Percentiles rank a stretch among this genome's conserved stretches.
Conservation (phyloP, 1,140 invertebrate species). For the Cyclina sinensis region DNA sequence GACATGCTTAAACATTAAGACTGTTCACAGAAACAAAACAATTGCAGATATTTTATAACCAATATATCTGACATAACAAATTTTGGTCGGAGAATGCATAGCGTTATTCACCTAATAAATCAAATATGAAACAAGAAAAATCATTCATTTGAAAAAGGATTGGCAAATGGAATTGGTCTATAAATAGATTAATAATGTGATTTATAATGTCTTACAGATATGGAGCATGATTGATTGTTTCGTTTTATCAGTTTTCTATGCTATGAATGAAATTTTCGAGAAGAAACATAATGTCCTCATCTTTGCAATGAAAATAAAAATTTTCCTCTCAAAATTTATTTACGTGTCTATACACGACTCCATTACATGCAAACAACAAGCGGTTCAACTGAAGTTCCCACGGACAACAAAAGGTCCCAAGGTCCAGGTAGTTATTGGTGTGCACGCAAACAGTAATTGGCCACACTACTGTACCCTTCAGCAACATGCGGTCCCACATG, state of each 20-base stretch:
- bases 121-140: neutral
- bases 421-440: too few species aligned
- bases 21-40: too few species aligned
- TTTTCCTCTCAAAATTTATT: neutral
- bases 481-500: too few species aligned
- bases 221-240: neutral
- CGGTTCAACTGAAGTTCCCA: too few species aligned
- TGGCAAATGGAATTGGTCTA: conserved; percentile 4
- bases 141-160: neutral
- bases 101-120: neutral
- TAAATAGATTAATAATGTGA: conserved; percentile 6
- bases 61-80: too few species aligned
- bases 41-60: too few species aligned
- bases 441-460: too few species aligned
- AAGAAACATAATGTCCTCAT: neutral
- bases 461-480: too few species aligned
- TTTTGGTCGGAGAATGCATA: too few species aligned
- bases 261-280: conserved; percentile 10
- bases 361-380: too few species aligned
- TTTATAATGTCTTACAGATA: neutral
- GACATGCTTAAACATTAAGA: too few species aligned
- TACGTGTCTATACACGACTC: neutral
- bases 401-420: too few species aligned
- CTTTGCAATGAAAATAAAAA: neutral
- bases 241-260: neutral